Percentiles rank a stretch among this genome's conserved stretches.
These are phyloP conservation scores for Ammodytes marinus DNA, from an alignment of 2,113 vertebrate genomes.

Conservation along the genomic window DNA sequence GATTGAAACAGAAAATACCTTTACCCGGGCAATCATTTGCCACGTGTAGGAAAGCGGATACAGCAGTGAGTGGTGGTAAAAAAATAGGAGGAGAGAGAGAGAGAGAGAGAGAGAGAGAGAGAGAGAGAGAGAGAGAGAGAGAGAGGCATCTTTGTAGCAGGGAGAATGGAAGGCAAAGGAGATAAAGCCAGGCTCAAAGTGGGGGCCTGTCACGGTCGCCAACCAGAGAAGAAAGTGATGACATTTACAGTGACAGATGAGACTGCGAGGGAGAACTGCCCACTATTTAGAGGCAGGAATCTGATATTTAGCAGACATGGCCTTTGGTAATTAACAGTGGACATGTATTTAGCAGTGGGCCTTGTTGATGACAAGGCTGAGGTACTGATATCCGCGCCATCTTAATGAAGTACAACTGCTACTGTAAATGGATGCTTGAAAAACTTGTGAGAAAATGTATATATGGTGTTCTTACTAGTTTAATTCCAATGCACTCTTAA, in stretches of 20 bases:
- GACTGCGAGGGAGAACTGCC: constrained; percentile 88
- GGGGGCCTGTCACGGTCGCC: constrained; percentile 89
- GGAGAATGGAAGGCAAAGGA: constrained; percentile 92
- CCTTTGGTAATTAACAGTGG: constrained; percentile 93
- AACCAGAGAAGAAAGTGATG: constrained; percentile 92
- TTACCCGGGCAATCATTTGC: constrained; percentile 95
- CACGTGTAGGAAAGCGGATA: constrained; percentile 97
- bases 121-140: constrained; percentile 64
- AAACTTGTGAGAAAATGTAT: not conserved
- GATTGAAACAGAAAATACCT: constrained; percentile 99
- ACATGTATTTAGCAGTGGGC: constrained; percentile 89
- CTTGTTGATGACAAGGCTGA: constrained; percentile 87
- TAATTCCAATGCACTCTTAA: not conserved
- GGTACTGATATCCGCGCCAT: constrained; percentile 82
- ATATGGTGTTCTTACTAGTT: not conserved
- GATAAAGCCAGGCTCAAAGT: constrained; percentile 94
- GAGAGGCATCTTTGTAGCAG: constrained; percentile 90
- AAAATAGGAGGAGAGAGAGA: constrained; percentile 68
- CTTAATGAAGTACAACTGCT: constrained; percentile 81
- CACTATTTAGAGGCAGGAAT: constrained; percentile 91
- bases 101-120: constrained; percentile 50
- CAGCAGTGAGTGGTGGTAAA: constrained; percentile 91
- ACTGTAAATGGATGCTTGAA: not conserved
- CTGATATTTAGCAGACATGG: constrained; percentile 95
- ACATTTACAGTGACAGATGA: constrained; percentile 97